A percentile compares a stretch with the other conserved stretches of the same genome.
Evolutionary conservation across 2,888 invertebrate genomes (phyloP).

Genomic region (Platypus cylindrus): DNA sequence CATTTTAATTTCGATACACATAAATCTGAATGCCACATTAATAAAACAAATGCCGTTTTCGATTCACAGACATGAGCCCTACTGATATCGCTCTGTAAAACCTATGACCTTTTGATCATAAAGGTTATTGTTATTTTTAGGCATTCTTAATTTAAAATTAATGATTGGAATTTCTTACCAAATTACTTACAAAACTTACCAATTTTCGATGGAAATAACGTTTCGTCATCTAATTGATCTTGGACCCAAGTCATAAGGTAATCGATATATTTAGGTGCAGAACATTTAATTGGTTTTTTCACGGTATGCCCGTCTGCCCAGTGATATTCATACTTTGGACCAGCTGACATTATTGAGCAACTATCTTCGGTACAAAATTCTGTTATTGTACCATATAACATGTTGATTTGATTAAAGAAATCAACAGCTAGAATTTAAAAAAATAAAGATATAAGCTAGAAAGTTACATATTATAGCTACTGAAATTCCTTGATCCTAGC

Average conservation of each 20-base stretch:
- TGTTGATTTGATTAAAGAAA: conserved; percentile 99
- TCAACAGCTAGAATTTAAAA: conserved; percentile 70
- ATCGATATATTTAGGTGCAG: conserved; percentile 97
- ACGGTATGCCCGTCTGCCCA: conserved; percentile 99
- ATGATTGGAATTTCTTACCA: too few relatives aligned
- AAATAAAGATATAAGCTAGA: background rate
- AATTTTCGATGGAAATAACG: conserved; percentile 96
- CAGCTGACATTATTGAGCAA: conserved; percentile 97
- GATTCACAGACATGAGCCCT: too few relatives aligned
- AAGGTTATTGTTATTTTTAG: too few relatives aligned
- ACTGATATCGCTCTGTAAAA: too few relatives aligned
- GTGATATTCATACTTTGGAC: conserved; percentile 98
- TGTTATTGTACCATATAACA: conserved; percentile 99
- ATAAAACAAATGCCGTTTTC: too few relatives aligned
- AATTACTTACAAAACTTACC: conserved; percentile 13
- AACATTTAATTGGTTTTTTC: conserved; percentile 97
- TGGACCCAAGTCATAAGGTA: conserved; percentile 99
- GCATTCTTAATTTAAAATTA: too few relatives aligned
- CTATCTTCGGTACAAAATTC: conserved; percentile 97
- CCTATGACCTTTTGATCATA: too few relatives aligned
- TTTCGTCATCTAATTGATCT: conserved; percentile 97
- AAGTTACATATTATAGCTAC: too few relatives aligned
- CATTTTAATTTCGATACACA: too few relatives aligned
- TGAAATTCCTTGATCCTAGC: too few relatives aligned
- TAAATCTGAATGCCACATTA: too few relatives aligned